A percentile compares a stretch with the other conserved stretches of the same genome.
Conservation (phyloP, 2,113 vertebrate genomes). For the Lipophrys pholis region DNA sequence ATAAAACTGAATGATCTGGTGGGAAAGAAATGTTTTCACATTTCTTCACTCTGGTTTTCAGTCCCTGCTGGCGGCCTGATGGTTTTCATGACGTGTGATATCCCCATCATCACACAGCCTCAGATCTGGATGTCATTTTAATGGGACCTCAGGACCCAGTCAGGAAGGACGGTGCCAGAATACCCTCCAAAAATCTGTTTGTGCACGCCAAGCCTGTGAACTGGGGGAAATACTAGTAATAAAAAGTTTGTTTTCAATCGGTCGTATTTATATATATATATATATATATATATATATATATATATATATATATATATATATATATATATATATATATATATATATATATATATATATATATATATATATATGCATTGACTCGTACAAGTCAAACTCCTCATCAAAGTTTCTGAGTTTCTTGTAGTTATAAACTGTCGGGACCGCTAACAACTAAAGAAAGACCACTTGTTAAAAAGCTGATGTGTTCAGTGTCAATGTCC, state of each 20-base stretch:
- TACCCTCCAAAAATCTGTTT: not conserved
- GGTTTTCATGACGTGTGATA: constrained; percentile 34
- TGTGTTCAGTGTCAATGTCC: constrained; percentile 53
- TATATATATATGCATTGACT: no score
- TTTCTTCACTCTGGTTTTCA: not conserved
- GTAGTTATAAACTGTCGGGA: no score
- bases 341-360: no score
- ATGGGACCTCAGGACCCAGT: not conserved
- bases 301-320: no score
- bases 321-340: no score
- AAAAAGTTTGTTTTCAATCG: not conserved
- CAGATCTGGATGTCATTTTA: constrained; percentile 44
- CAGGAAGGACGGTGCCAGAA: not conserved
- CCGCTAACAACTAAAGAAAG: constrained; percentile 57
- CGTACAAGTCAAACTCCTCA: no score
- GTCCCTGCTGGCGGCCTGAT: constrained; percentile 24
- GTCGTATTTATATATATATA: no score
- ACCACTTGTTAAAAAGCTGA: constrained; percentile 62
- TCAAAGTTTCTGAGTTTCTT: no score
- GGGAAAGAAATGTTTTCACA: constrained; percentile 41
- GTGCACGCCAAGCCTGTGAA: not conserved
- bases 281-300: no score
- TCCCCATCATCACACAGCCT: constrained; percentile 14
- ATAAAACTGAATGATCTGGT: constrained; percentile 23
- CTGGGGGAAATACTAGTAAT: no score